phyloP scores from a whole-genome alignment of 2,113 vertebrate species.

The Tauraco erythrolophus region DNA sequence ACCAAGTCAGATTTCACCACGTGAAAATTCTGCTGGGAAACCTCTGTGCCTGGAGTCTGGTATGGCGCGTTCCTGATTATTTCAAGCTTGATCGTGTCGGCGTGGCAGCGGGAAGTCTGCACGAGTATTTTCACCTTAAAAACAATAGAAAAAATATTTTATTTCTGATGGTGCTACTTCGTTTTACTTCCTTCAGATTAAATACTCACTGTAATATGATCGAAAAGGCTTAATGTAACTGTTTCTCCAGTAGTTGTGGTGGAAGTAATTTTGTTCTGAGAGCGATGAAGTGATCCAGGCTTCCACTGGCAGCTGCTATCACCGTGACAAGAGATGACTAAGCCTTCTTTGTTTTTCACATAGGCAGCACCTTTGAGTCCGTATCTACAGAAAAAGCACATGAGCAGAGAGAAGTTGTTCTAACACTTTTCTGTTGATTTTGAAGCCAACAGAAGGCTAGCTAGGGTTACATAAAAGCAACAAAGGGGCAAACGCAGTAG shows the following conservation, averaged over 20 bases:
- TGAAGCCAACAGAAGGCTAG: background rate
- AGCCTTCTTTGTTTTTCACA: conserved; percentile 87
- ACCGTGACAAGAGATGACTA: conserved; percentile 78
- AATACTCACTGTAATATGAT: conserved; percentile 89
- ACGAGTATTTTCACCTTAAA: conserved; percentile 87
- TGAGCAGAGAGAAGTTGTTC: background rate
- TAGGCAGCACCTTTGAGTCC: conserved; percentile 92
- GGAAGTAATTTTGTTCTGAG: conserved; percentile 82
- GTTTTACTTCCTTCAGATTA: background rate
- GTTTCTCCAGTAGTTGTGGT: conserved; percentile 72
- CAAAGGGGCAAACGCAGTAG: background rate
- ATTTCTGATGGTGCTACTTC: background rate
- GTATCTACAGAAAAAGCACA: conserved; percentile 76
- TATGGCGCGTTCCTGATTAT: conserved; percentile 81
- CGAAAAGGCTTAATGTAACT: conserved; percentile 85
- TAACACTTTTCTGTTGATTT: background rate
- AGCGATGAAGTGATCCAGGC: conserved; percentile 81
- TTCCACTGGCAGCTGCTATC: conserved; percentile 84
- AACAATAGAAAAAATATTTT: background rate
- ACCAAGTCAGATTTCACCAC: conserved; percentile 79
- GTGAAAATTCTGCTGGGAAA: background rate
- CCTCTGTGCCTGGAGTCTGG: background rate
- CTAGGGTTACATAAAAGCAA: background rate
- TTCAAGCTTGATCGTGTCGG: conserved; percentile 83
- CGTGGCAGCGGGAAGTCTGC: conserved; percentile 81